Base-by-base conservation (phyloP, 1,140 invertebrate species). In the Sinella curviseta region DNA sequence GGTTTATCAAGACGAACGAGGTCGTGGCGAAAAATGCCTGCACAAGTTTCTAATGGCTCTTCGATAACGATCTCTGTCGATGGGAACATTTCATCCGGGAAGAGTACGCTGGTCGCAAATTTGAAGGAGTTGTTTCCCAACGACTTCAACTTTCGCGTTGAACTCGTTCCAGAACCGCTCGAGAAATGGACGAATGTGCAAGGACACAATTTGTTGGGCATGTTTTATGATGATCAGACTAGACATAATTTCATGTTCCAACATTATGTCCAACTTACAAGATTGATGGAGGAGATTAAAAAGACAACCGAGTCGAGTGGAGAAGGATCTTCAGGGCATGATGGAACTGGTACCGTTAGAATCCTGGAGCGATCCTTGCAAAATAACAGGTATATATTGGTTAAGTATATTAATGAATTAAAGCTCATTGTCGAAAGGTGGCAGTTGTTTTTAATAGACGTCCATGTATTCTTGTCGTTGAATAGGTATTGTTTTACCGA, bases 301-400 rank as follows among this genome's bases (percentile, higher is more conserved):
- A 34, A 28, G 17, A 26, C 73, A 74, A n/a, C n/a, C 34, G 3
- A 36, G 12, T 48, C 33, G 14, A 26, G 34, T 39, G 39, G 74
- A 54, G 34, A 28, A 39, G 14, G 26, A 57, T 76, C 28, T 83
- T 88, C 8, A 48, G 39, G 8, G 39, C 39, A 12, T 20, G 78
- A 86, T 87, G 39, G 88, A 90, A 67, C 70, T 26, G 67, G 20
- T 82, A 83, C 55, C 76, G 84, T 90, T 28, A 87, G 88, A 81
- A 82, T 91, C 34, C 89, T 91, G 85, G 90, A 91, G 82, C 84
- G 90, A 78, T 90, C 90, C 1, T 85, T 91, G 3, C 89, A 88
- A 78, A 88, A 87, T 83, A 88, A 87, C 82, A 86, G 87, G 86
- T 87, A 76, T 77, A 48, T 48, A 48, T 48, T 48, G 20, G 39